Percentiles rank a stretch among this genome's conserved stretches.
These are phyloP conservation scores for Anolis sagrei DNA, from an alignment of 2,113 vertebrate species.

Conservation along the genomic window DNA sequence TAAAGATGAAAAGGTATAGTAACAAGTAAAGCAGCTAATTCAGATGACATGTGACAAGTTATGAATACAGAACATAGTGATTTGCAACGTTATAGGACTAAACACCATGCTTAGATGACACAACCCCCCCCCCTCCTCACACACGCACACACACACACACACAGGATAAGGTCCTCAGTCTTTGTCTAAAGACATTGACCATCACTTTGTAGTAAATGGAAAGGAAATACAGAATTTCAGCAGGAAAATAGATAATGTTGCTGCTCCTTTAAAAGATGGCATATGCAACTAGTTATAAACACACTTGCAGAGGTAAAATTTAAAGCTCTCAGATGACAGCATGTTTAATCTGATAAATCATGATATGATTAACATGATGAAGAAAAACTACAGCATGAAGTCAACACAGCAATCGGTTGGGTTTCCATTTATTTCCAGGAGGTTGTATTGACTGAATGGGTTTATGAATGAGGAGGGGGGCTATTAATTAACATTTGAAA, in stretches of 20 bases:
- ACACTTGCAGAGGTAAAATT: neutral
- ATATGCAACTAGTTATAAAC: neutral
- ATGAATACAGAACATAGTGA: no score
- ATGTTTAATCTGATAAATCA: neutral
- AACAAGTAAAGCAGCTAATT: no score
- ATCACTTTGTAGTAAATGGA: no score
- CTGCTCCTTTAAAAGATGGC: neutral
- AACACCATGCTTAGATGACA: no score
- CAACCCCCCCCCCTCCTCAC: no score
- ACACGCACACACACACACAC: no score
- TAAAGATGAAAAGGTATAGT: no score
- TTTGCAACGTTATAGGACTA: no score
- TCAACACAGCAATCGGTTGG: neutral
- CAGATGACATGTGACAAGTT: no score
- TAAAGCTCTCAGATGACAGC: neutral
- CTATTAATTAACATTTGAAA: neutral
- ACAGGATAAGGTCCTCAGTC: no score
- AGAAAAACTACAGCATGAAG: neutral
- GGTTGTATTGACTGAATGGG: neutral
- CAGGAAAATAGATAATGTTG: neutral
- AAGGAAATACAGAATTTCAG: neutral
- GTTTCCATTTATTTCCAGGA: constrained; percentile 2
- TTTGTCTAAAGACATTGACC: no score
- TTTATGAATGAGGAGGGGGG: neutral
- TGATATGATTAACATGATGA: neutral